Conservation (phyloP, 2,888 invertebrate genomes). For the Dermolepida albohirtum region DNA sequence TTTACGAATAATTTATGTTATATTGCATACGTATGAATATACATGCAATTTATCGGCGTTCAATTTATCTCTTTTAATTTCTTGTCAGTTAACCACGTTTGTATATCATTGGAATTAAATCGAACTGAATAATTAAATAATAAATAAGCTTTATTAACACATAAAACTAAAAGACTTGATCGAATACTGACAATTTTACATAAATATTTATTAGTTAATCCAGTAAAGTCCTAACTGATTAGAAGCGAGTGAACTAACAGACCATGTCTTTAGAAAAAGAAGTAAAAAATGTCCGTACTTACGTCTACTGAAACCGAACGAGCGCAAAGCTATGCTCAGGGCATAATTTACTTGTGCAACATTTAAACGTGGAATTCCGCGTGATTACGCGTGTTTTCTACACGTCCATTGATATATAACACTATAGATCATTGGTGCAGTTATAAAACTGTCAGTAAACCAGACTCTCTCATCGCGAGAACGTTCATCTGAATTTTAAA, state of each 20-base stretch:
- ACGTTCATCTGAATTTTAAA: conserved; percentile 34
- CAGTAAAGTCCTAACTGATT: conserved; percentile 7
- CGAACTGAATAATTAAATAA: background rate
- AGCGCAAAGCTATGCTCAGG: conserved; percentile 8
- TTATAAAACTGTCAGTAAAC: conserved; percentile 40
- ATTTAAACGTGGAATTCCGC: conserved; percentile 40
- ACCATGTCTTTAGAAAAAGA: background rate
- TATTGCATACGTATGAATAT: no score
- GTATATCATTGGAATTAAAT: background rate
- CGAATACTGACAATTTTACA: conserved; percentile 13
- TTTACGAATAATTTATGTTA: no score
- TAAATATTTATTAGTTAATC: conserved; percentile 16
- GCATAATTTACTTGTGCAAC: conserved; percentile 30
- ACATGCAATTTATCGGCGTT: no score
- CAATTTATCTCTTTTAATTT: no score
- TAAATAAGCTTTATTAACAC: conserved; percentile 11
- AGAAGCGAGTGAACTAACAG: background rate
- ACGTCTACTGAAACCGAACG: background rate
- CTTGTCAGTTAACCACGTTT: no score
- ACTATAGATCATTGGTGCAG: conserved; percentile 35
- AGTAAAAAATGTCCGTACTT: background rate
- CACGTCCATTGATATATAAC: conserved; percentile 40
- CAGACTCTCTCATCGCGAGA: conserved; percentile 13
- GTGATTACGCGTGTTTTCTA: conserved; percentile 39
- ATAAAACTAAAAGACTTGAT: conserved; percentile 11